Base-by-base conservation (phyloP, 2,888 invertebrate species). In the Protophormia terraenovae region DNA sequence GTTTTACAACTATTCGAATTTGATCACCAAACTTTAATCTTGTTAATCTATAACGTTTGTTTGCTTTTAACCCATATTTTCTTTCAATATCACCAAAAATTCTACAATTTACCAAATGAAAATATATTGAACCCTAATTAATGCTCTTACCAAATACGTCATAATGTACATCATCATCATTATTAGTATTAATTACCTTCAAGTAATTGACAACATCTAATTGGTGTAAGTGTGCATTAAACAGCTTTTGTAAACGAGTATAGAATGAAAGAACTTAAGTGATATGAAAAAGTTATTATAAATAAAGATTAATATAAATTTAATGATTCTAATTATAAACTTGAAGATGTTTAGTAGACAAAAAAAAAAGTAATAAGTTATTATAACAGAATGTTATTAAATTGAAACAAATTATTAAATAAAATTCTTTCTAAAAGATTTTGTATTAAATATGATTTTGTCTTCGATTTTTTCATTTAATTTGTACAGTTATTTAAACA, bases 161-260 rank as follows among this genome's bases (percentile, higher is more conserved):
- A 50, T 38, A 50, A 47, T 22, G 22, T 41, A 58, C 55, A 47
- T 71, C 41, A 71, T 79, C 55, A 47, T 71, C 41, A 71, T 79
- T 64, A 71, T 79, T 22, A 10, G 22, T 38, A 69, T 53, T 62
- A 79, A 79, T 71, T 78, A 78, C 14, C n/a, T 4, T 16, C 10
- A 35, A 38, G 35, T 67, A 71, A 71, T 79, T 79, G 71, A 71
- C 79, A 71, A 41, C 41, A 53, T 71, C 16, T 71, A 79, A 64
- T 79, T 64, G 22, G 7, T 64, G 38, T 53, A 29, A 22, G 12
- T 8, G 41, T 53, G 22, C 14, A 71, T 32, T 78, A 62, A 53
- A 71, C 12, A 41, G 41, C 62, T 62, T 62, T 71, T 29, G 12
- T 41, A 12, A 64, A 10, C 32, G 12, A 58, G 27, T 1, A 10